Conservation (phyloP, 35 echinoderm and acorn worm species). For the Anneissia japonica region DNA sequence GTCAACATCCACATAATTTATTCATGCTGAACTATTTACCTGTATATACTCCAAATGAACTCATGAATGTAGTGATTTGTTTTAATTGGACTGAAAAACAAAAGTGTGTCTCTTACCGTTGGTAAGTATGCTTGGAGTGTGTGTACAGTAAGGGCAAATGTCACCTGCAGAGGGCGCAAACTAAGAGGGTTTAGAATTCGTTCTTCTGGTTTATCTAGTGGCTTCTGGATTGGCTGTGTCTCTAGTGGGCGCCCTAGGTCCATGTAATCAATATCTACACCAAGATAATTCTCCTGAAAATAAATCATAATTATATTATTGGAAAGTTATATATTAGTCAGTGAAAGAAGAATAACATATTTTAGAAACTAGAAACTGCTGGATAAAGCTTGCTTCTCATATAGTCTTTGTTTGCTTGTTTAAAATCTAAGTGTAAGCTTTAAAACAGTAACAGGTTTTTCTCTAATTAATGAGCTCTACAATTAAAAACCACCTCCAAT, state of each 20-base stretch:
- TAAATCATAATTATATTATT: neutral
- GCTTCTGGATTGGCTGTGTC: conserved; percentile 6
- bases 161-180: conserved; percentile 73
- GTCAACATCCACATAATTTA: too few relatives aligned
- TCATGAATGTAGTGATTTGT: neutral
- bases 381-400: too few relatives aligned
- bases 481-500: too few relatives aligned
- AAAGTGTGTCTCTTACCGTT: neutral
- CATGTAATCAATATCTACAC: conserved; percentile 37
- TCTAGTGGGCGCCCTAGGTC: neutral
- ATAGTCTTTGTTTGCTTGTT: too few relatives aligned
- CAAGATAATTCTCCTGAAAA: conserved; percentile 81
- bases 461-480: too few relatives aligned
- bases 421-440: too few relatives aligned
- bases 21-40: too few relatives aligned
- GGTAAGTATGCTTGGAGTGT: neutral
- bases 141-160: conserved; percentile 75
- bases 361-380: too few relatives aligned
- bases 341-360: too few relatives aligned
- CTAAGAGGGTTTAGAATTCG: conserved; percentile 53
- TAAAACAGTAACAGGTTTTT: too few relatives aligned
- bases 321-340: too few relatives aligned
- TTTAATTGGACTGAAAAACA: neutral
- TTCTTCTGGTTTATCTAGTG: conserved; percentile 21
- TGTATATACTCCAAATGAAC: too few relatives aligned